phyloP scores from a whole-genome alignment of 1,140 invertebrate species.

The Heliconius melpomene region DNA sequence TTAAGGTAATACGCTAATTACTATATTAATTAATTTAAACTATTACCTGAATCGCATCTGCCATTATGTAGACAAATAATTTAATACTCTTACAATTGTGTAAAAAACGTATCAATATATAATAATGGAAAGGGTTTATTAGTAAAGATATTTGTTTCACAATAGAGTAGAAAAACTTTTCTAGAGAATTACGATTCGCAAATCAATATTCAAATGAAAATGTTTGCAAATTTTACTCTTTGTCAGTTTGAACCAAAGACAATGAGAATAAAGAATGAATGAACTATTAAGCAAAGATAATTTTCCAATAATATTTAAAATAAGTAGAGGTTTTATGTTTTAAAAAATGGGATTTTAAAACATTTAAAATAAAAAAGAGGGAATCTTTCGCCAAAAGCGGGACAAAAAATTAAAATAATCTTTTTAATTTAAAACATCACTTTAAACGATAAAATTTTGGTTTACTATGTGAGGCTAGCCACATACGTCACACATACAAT shows the following conservation, averaged over 20 bases:
- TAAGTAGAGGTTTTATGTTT: not conserved
- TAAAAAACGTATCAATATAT: not conserved
- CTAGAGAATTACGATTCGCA: not conserved
- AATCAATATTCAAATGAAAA: conserved; percentile 13
- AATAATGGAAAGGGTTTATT: not conserved
- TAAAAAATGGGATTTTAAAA: too few relatives aligned
- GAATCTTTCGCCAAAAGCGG: too few relatives aligned
- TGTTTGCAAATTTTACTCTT: conserved; percentile 1
- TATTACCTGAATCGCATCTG: conserved; percentile 18
- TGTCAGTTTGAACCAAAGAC: conserved; percentile 10
- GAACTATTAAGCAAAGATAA: not conserved
- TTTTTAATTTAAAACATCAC: too few relatives aligned
- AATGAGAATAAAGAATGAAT: not conserved
- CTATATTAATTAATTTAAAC: not conserved
- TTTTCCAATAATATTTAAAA: not conserved
- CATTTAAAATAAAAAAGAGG: too few relatives aligned
- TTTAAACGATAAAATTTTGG: too few relatives aligned
- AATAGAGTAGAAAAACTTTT: not conserved
- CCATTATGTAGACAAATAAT: not conserved
- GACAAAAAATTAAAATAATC: too few relatives aligned
- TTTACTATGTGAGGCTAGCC: too few relatives aligned
- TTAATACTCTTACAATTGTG: not conserved
- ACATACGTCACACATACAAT: too few relatives aligned
- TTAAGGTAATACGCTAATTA: not conserved
- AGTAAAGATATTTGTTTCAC: not conserved